Evolutionary conservation across 2,113 vertebrate genomes (phyloP).

Genomic region (Excalfactoria chinensis): DNA sequence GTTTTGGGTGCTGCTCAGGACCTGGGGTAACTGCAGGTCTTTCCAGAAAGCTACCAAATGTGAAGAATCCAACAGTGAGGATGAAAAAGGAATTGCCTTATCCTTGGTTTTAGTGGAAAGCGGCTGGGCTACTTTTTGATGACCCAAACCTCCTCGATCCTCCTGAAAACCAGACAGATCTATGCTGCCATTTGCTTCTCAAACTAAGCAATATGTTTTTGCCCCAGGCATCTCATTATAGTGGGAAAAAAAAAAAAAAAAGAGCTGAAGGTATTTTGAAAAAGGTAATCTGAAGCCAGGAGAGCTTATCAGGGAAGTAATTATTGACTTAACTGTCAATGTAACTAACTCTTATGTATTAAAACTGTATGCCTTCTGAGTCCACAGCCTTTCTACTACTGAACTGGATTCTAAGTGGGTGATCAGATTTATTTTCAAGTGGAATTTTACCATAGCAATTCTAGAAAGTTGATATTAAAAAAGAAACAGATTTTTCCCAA

Average conservation of each 20-base stretch:
- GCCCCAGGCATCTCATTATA: not conserved
- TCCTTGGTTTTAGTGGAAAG: not conserved
- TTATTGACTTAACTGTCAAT: not conserved
- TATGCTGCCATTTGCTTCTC: fast-evolving
- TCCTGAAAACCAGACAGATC: not conserved
- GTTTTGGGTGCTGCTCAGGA: not conserved
- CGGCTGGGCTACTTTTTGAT: not conserved
- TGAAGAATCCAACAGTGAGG: not conserved
- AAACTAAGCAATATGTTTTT: not conserved
- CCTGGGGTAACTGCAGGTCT: fast-evolving
- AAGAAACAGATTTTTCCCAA: constrained; percentile 7
- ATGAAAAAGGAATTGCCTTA: not conserved
- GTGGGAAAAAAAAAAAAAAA: not conserved
- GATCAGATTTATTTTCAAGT: not conserved
- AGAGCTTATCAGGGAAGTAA: not conserved
- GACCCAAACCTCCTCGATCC: not conserved
- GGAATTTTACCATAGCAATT: not conserved
- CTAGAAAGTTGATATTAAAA: not conserved
- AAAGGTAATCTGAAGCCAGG: not conserved
- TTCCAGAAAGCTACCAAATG: not conserved
- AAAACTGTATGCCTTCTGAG: not conserved
- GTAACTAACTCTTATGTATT: not conserved
- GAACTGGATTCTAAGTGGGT: not conserved
- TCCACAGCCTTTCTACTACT: not conserved
- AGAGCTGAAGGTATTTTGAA: not conserved